Base-by-base conservation (phyloP, 2,888 invertebrate genomes). In the Psylliodes chrysocephalus region DNA sequence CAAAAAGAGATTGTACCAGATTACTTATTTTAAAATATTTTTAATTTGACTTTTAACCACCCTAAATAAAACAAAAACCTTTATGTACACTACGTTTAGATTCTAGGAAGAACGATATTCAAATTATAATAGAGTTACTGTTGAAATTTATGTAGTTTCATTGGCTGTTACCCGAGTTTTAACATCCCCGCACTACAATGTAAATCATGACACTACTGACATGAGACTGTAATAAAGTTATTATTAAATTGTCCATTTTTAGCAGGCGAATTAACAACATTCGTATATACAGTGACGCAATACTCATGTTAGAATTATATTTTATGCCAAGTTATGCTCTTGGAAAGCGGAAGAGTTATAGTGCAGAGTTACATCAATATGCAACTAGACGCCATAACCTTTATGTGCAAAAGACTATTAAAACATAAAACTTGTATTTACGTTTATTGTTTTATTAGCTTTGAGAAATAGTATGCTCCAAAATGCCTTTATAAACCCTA, bases 171-270 rank as follows among this genome's bases (percentile, higher is more conserved):
- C 28, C 15, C 14, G 6, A 44, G 15, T 17, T 44, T 18, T 17
- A 40, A 4, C 17, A 40, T 22, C 22, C 22, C 22, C 2, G 6
- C 22, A 22, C 17, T 15, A 52, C 18, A 8, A 14, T 38, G 42
- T 61, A 64, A 65, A 65, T 65, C 61, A 61, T 35, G 44, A 59
- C 10, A 12, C 44, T 54, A 53, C 53, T 49, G 65, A 53, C 61
- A 54, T 28, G 33, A 40, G 53, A 22, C 7, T 52, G 57, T 54
- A 54, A 65, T 61, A 54, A 65, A 65, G 61, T 61, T 65, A 65
- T 65, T 65, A 61, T 61, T 64, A 54, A 64, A 65, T 65, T 65
- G 57, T 35, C 65, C 57, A 57, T 61, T 65, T 65, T 65, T 53
- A 57, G 57, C 57, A 33, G 17, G 44, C 44, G 44, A 44, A 17